phyloP scores from a whole-genome alignment of 2,888 invertebrate genomes.

The Marronus borbonicus region DNA sequence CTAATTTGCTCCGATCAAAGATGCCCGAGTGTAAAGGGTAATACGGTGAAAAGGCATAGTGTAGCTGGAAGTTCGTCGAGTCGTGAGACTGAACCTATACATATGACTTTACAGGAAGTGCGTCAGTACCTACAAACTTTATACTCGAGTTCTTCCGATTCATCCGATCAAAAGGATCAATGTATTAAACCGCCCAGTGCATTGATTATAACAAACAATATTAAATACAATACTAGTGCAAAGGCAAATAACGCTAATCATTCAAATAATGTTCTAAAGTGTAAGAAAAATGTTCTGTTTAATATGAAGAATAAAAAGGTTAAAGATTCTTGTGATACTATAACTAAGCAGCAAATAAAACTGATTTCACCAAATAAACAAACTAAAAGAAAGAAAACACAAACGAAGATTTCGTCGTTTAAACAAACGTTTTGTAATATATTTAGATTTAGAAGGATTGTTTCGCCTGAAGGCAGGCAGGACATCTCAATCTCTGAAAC shows the following conservation, averaged over 20 bases:
- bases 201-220: slow-evolving; percentile 61
- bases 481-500: slow-evolving; percentile 53
- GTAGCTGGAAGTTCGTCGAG: slow-evolving; percentile 76
- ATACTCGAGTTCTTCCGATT: slow-evolving; percentile 84
- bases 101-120: slow-evolving; percentile 89
- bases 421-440: slow-evolving; percentile 90
- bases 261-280: slow-evolving; percentile 39
- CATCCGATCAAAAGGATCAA: slow-evolving; percentile 71
- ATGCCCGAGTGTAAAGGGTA: slow-evolving; percentile 39
- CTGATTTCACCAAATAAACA: slow-evolving; percentile 64
- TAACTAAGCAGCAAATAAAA: slow-evolving; percentile 68
- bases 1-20: slow-evolving; percentile 45
- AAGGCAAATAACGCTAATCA: slow-evolving; percentile 32
- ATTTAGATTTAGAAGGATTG: slow-evolving; percentile 79
- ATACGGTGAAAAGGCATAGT: slow-evolving; percentile 76
- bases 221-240: slow-evolving; percentile 60
- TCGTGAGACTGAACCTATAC: slow-evolving; percentile 81
- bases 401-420: slow-evolving; percentile 79
- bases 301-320: slow-evolving; percentile 77
- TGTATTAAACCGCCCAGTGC: slow-evolving; percentile 59
- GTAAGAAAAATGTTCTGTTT: slow-evolving; percentile 52
- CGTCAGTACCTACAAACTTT: slow-evolving; percentile 87
- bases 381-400: slow-evolving; percentile 77
- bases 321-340: slow-evolving; percentile 68
- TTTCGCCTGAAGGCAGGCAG: slow-evolving; percentile 69